Conservation (phyloP, 2,888 invertebrate genomes). For the Eueremaeus valkanovi region DNA sequence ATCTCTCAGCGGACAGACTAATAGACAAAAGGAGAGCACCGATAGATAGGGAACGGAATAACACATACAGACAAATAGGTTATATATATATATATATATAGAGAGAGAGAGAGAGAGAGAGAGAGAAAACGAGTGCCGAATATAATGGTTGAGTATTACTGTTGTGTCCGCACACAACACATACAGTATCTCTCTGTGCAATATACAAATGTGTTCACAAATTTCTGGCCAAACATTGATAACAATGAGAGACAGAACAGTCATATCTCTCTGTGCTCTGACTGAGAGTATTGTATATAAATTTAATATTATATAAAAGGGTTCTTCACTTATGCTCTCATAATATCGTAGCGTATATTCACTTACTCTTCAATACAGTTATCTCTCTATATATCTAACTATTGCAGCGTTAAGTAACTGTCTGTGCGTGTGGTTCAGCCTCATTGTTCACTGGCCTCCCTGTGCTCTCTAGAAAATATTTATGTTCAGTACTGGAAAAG, state of each 20-base stretch:
- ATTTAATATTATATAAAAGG: background rate
- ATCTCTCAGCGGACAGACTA: background rate
- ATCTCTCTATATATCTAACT: background rate
- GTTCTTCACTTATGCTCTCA: too few relatives aligned
- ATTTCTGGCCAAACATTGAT: slow-evolving; percentile 6
- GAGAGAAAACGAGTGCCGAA: background rate
- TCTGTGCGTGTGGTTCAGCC: slow-evolving; percentile 1
- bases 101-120: background rate
- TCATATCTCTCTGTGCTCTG: slow-evolving; percentile 4
- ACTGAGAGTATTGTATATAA: background rate
- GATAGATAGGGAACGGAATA: background rate
- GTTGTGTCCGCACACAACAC: background rate
- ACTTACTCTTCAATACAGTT: background rate
- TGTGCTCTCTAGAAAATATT: too few relatives aligned
- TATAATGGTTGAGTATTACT: background rate
- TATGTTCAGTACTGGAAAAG: too few relatives aligned
- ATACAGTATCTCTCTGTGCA: too few relatives aligned
- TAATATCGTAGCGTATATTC: too few relatives aligned
- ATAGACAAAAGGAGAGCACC: background rate
- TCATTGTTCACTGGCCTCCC: background rate
- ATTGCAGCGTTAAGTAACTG: background rate
- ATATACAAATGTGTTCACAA: background rate
- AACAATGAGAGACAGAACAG: background rate
- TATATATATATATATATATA: too few relatives aligned
- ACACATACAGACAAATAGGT: too few relatives aligned